These are phyloP conservation scores for Grammomys surdaster DNA, from an alignment of 2,113 vertebrate genomes.

Conservation along the genomic window DNA sequence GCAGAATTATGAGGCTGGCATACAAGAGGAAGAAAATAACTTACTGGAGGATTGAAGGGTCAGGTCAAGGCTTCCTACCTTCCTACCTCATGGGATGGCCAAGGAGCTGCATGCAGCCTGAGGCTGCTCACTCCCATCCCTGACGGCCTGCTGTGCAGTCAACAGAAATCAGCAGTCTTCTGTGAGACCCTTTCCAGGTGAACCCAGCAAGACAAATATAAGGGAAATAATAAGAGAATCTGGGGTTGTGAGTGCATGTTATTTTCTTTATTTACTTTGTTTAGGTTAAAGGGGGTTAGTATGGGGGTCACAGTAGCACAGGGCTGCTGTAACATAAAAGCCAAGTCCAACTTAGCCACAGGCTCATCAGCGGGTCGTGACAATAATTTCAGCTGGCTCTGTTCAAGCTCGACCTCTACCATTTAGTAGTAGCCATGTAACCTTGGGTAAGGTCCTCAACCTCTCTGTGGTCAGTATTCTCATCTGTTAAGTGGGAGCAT, in stretches of 20 bases:
- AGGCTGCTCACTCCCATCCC: not conserved
- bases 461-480: not conserved
- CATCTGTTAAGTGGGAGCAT: not conserved
- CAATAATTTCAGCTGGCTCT: fast-evolving
- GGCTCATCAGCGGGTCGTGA: not conserved
- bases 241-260: fast-evolving
- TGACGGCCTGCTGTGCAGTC: fast-evolving
- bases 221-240: not conserved
- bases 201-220: no score
- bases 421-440: not conserved
- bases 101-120: fast-evolving
- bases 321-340: fast-evolving
- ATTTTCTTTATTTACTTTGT: not conserved
- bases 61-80: not conserved
- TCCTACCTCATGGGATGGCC: no score
- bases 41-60: not conserved
- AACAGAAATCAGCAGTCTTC: not conserved
- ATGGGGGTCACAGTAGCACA: fast-evolving
- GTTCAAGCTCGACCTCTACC: not conserved
- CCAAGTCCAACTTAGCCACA: not conserved
- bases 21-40: not conserved
- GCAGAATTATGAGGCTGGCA: not conserved
- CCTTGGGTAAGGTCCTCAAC: not conserved
- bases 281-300: not conserved
- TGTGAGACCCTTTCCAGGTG: not conserved